Percentiles rank a stretch among this genome's conserved stretches.
phyloP scores from a whole-genome alignment of 2,888 invertebrate species.

The Podabrus alpinus region DNA sequence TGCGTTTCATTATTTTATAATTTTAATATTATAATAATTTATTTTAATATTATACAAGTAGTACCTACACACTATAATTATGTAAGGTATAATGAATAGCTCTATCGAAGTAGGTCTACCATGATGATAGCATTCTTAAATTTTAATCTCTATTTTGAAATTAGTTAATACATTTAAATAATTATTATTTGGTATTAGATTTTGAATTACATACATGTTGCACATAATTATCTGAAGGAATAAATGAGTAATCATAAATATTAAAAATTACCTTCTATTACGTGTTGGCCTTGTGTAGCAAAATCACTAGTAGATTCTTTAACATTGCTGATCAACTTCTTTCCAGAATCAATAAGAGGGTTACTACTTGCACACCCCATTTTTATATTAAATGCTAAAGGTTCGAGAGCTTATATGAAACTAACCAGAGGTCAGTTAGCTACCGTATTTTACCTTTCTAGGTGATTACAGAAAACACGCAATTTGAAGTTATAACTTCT shows the following conservation, averaged over 20 bases:
- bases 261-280: conserved; percentile 46
- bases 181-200: too few species aligned
- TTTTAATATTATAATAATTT: too few species aligned
- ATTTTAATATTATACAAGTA: too few species aligned
- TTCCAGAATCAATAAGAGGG: conserved; percentile 50
- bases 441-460: conserved; percentile 15
- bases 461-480: background rate
- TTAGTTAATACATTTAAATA: too few species aligned
- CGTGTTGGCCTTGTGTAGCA: conserved; percentile 47
- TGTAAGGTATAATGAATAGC: too few species aligned
- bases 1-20: too few species aligned
- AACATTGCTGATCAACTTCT: conserved; percentile 48
- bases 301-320: conserved; percentile 49
- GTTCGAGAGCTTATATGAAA: conserved; percentile 7
- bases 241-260: background rate
- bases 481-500: background rate
- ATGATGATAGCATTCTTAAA: too few species aligned
- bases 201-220: too few species aligned
- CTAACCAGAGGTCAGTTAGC: conserved; percentile 26
- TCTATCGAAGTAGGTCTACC: too few species aligned
- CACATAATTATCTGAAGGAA: too few species aligned
- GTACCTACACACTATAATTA: too few species aligned
- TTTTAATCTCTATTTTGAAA: too few species aligned
- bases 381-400: background rate
- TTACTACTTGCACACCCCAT: conserved; percentile 57